Evolutionary conservation across 2,113 vertebrate genomes (phyloP), one percentile per base, ranked within the genome.

Genomic region (Dicaeum eximium): DNA sequence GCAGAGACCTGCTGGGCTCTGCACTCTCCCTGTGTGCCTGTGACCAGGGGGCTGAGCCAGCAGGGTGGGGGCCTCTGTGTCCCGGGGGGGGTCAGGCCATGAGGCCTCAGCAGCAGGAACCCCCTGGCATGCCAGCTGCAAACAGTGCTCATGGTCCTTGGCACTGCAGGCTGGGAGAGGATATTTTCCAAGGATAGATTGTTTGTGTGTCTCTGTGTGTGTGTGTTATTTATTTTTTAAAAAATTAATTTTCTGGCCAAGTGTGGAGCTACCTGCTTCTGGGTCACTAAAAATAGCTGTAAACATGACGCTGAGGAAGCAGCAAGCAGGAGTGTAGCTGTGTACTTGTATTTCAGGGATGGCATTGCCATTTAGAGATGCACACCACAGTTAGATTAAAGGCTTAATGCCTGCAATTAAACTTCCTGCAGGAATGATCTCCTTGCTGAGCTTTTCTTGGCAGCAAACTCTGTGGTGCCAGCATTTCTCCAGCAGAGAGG

Each of bases 121-220:
- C 6, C 18, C 13, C 51, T 45, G 51, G 30, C 12, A 31, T 62
- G 33, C 22, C 47, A 72, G 62, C 38, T 1, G 0, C 58, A 27
- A 53, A 23, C 0, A 1, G 27, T 7, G 1, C 35, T 50, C 35
- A 11, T 0, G 0, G 10, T 4, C 2, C 1, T 47, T 9, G n/a
- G 45, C 33, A 31, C 33, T 15, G 54, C 0, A 0, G 42, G 48
- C 42, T 40, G 51, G 38, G 37, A 15, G 11, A 15, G 21, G 31
- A 42, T 42, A 3, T 82, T 79, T 65, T 53, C 24, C 73, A 51
- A 45, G 50, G 73, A 18, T 18, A 22, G 23, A 14, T 58, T 62
- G 5, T 28, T 12, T 38, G 4, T 44, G 31, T 23, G 8, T 77
- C 13, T 77, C 4, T n/a, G 2, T 12, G 17, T 58, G 9, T 57